Evolutionary conservation across 2,113 vertebrate species (phyloP).

Genomic region (Lophotis ruficrista): DNA sequence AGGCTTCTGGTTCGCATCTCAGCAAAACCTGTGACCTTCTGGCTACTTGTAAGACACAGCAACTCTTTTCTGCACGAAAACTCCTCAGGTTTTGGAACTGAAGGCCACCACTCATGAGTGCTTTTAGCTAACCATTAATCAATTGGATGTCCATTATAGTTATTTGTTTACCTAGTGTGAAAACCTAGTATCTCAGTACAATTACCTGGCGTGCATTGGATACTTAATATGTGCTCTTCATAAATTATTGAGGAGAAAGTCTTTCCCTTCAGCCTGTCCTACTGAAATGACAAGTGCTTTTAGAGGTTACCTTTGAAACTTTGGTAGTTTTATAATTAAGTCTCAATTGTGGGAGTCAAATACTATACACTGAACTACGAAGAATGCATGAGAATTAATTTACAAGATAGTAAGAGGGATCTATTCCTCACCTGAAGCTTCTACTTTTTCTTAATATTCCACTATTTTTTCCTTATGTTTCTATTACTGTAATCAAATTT

Average conservation of each 20-base stretch:
- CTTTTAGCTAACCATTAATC: conserved; percentile 22
- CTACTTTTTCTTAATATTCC: not conserved
- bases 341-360: not conserved
- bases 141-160: conserved; percentile 33
- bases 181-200: conserved; percentile 58
- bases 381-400: not conserved
- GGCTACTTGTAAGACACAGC: not conserved
- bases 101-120: not conserved
- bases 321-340: not conserved
- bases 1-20: not conserved
- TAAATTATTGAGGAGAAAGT: conserved; percentile 45
- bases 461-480: not conserved
- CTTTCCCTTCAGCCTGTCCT: conserved; percentile 4
- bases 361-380: not conserved
- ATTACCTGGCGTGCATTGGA: not conserved
- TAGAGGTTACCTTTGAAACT: conserved; percentile 7
- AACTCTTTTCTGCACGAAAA: not conserved
- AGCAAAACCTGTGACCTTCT: not conserved
- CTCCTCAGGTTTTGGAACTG: not conserved
- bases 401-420: not conserved
- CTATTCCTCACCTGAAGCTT: not conserved
- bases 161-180: conserved; percentile 62
- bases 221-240: conserved; percentile 15
- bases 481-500: not conserved
- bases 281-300: not conserved